Conservation (phyloP, 2,797 vertebrate genomes). For the Scyliorhinus canicula region DNA sequence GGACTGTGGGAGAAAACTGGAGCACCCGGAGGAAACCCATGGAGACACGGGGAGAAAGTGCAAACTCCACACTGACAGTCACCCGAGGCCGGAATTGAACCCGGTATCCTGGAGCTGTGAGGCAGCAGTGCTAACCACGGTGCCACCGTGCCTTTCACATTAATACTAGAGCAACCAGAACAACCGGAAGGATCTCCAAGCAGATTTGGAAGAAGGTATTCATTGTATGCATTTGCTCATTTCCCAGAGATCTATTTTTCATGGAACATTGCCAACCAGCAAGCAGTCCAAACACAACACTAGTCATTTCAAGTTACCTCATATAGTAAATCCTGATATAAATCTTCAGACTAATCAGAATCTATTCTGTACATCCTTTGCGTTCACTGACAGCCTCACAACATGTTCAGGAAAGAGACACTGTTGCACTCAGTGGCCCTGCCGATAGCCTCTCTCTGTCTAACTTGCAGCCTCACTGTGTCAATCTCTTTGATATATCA, state of each 20-base stretch:
- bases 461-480: background rate
- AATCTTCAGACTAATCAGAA: constrained; percentile 19
- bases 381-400: background rate
- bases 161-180: background rate
- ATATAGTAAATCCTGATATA: background rate
- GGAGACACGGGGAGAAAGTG: too few species aligned
- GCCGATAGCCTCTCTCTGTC: background rate
- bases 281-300: constrained; percentile 6
- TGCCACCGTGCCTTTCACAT: too few species aligned
- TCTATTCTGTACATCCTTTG: background rate
- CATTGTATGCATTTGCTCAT: background rate
- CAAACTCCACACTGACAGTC: too few species aligned
- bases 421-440: background rate
- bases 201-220: constrained; percentile 11
- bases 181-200: constrained; percentile 9
- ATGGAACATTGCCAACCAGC: background rate
- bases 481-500: background rate
- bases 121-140: too few species aligned
- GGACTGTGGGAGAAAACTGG: too few species aligned
- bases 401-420: background rate
- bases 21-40: too few species aligned
- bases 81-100: too few species aligned
- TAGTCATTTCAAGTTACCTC: background rate
- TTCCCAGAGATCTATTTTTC: background rate
- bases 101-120: too few species aligned